Evolutionary conservation across 2,888 invertebrate species (phyloP).

Genomic region (Andrena dorsata): DNA sequence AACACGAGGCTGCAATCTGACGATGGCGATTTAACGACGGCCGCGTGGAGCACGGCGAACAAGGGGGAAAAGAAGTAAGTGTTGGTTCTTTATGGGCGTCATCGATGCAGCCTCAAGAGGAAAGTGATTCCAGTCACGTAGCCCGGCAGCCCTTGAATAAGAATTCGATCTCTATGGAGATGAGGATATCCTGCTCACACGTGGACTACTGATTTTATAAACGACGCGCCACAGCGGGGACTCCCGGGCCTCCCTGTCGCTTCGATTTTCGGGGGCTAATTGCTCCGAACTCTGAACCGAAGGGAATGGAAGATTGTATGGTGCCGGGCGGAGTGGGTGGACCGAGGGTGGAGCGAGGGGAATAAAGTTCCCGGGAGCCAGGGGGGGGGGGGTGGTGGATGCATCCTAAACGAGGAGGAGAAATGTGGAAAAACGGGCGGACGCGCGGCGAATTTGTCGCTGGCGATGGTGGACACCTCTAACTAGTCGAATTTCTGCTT

Average conservation of each 20-base stretch:
- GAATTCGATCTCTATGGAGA: slow-evolving; percentile 69
- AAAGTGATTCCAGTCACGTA: slow-evolving; percentile 65
- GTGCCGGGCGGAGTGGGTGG: too few relatives aligned
- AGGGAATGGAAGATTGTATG: not conserved
- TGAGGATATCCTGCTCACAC: slow-evolving; percentile 52
- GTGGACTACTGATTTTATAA: slow-evolving; percentile 60
- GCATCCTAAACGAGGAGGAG: not conserved
- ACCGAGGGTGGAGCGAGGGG: too few relatives aligned
- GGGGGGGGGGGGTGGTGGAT: not conserved
- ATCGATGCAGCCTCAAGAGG: slow-evolving; percentile 40
- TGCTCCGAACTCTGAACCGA: slow-evolving; percentile 1
- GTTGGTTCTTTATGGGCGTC: slow-evolving; percentile 50
- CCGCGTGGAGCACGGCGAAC: not conserved
- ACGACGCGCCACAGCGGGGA: slow-evolving; percentile 10
- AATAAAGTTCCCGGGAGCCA: too few relatives aligned
- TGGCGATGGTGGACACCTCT: slow-evolving; percentile 16
- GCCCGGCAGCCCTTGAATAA: slow-evolving; percentile 56
- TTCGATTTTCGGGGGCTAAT: not conserved
- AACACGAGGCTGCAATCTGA: not conserved
- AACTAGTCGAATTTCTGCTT: slow-evolving; percentile 45
- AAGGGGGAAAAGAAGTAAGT: not conserved
- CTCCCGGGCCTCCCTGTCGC: too few relatives aligned
- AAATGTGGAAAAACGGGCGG: not conserved
- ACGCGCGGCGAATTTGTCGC: slow-evolving; percentile 8
- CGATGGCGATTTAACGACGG: slow-evolving; percentile 36